Evolutionary conservation across 2,797 vertebrate species (phyloP).

Genomic region (Urosaurus nigricauda): DNA sequence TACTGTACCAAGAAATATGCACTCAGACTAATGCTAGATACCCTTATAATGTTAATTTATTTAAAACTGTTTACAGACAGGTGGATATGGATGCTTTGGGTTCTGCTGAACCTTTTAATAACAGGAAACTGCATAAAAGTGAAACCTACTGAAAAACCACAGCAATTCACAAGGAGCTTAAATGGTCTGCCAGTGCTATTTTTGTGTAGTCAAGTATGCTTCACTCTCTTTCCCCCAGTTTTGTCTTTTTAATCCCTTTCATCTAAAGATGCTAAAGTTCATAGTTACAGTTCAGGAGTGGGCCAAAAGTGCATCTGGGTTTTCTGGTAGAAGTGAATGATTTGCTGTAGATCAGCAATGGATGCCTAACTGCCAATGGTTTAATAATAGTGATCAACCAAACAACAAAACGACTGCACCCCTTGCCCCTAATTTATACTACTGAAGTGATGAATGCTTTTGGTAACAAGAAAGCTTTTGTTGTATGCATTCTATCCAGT

Average conservation of each 20-base stretch:
- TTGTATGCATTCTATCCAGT: not conserved
- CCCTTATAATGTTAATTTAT: conserved; percentile 2
- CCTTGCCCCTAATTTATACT: not conserved
- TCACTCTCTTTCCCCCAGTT: not conserved
- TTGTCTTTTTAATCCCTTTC: not conserved
- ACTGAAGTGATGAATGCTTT: not conserved
- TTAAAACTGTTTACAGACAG: conserved; percentile 6
- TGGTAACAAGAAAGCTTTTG: not conserved
- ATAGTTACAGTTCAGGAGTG: not conserved
- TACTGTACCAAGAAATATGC: not conserved
- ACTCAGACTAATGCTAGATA: not conserved
- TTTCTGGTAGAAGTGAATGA: not conserved
- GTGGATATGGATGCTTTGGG: not conserved
- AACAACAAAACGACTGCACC: not conserved
- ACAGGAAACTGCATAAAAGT: not conserved
- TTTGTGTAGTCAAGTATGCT: not conserved
- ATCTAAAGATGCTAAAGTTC: not conserved
- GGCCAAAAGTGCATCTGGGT: not conserved
- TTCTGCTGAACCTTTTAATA: not conserved
- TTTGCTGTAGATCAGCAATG: not conserved
- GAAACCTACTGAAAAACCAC: not conserved
- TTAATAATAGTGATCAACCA: not conserved
- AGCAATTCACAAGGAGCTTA: not conserved
- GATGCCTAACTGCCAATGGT: not conserved
- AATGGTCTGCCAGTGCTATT: not conserved